Percentiles rank a stretch among this genome's conserved stretches.
Conservation (phyloP, 1,140 invertebrate species). For the Bombus pascuorum region DNA sequence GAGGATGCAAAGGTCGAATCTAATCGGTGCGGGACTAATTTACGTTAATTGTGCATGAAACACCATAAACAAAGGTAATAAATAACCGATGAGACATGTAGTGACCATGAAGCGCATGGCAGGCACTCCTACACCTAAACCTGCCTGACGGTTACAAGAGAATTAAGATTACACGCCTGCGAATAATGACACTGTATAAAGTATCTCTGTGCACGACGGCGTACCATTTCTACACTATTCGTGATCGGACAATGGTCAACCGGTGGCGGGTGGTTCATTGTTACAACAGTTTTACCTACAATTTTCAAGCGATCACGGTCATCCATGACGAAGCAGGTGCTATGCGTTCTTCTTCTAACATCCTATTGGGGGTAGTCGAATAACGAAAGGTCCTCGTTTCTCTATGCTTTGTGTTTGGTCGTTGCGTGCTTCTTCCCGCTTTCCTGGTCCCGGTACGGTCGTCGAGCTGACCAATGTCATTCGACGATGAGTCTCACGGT, state of each 20-base stretch:
- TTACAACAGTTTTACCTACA: slow-evolving; percentile 59
- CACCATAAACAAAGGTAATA: slow-evolving; percentile 47
- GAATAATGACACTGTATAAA: slow-evolving; percentile 66
- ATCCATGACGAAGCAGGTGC: slow-evolving; percentile 47
- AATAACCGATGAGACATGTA: slow-evolving; percentile 23
- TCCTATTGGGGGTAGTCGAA: slow-evolving; percentile 37
- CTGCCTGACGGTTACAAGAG: slow-evolving; percentile 3
- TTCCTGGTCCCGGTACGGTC: slow-evolving; percentile 1
- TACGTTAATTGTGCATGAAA: slow-evolving; percentile 44
- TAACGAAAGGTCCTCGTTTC: background rate
- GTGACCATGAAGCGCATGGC: too few relatives aligned
- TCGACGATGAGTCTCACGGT: slow-evolving; percentile 15
- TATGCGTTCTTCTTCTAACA: slow-evolving; percentile 17
- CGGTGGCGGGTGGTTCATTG: slow-evolving; percentile 73
- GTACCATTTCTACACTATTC: slow-evolving; percentile 27
- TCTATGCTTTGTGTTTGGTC: background rate
- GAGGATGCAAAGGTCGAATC: background rate
- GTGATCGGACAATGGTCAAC: slow-evolving; percentile 70
- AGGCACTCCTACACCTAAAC: background rate
- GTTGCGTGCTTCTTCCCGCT: slow-evolving; percentile 17
- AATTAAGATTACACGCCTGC: slow-evolving; percentile 71
- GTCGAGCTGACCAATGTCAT: slow-evolving; percentile 21
- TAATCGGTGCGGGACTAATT: slow-evolving; percentile 21
- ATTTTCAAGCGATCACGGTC: slow-evolving; percentile 33
- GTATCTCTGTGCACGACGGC: slow-evolving; percentile 44